Evolutionary conservation across 2,888 invertebrate species (phyloP), one percentile per base, ranked within the genome.

Genomic region (Germaria angustata): DNA sequence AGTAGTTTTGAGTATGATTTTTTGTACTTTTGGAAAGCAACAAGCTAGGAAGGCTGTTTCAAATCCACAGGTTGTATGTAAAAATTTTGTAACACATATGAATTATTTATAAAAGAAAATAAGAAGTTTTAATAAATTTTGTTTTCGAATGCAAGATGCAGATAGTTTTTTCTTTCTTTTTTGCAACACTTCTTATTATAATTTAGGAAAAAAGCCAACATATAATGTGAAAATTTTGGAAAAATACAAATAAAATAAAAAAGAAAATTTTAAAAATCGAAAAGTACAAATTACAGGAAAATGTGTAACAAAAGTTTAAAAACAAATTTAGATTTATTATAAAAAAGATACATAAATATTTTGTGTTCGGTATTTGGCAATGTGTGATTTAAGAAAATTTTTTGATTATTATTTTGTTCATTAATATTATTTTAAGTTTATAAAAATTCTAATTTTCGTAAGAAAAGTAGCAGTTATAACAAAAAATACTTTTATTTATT

Each of bases 351-450:
- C 2, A 61, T 7, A 39, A 63, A 44, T 51, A 32, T 61, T 13
- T 73, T 68, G 72, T 72, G 79, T 80, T 63, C 41, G 66, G 79
- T 80, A 66, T 80, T 73, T 73, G 79, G 59, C 57, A 80, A 73
- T 61, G 79, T 80, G 72, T 72, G 36, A 71, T 59, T 80, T 53
- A 73, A 66, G 59, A 36, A 73, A 80, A 73, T 51, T 41, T 61
- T 71, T 66, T 80, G 39, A 36, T 61, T 72, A 71, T 20, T 49
- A 59, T 75, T 68, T 55, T 15, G 4, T 36, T 69, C 51, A 28
- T 66, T 22, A 69, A 36, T 57, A 49, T 46, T 63, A 72, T 41
- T 49, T 57, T 28, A 5, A 5, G 28, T 28, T 28, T 6, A 28
- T 5, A 28, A 28, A 28, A 28, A 28, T 5, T 28, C 3, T 28